Base-by-base conservation (phyloP, 2,797 vertebrate genomes). In the Champsocephalus esox region DNA sequence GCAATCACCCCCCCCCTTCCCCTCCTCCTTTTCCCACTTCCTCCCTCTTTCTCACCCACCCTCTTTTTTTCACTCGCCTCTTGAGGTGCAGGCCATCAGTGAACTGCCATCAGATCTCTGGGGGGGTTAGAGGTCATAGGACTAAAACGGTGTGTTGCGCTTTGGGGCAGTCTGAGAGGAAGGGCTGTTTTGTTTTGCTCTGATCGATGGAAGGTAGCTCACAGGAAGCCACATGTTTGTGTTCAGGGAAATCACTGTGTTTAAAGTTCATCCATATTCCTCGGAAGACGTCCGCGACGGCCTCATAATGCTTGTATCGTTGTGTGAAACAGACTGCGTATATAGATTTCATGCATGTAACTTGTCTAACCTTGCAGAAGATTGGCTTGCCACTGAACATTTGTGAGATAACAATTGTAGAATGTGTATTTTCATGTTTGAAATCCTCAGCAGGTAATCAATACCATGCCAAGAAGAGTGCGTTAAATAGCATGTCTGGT, bases 51-150 rank as follows among this genome's bases (percentile, higher is more conserved):
- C 83, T 83, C 66, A 43, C 76, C 65, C 4, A 58, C 62, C 60
- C 46, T 70, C 77, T 61, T 63, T 79, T 79, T 87, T 67, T 85
- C 63, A 66, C 75, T 66, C 24, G 32, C 63, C 66, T 80, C 32
- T 48, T 0, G 11, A 83, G 78, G 80, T 86, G 50, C 77, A 87
- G 73, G 70, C 81, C 84, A 75, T 89, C 91, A 87, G 82, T 85
- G 85, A 90, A 90, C 87, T 89, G 90, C 83, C 87, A 90, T 77
- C 72, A 80, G 85, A 87, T 88, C 88, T 88, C 86, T 21, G 41
- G 85, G 84, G 85, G 85, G 90, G 89, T 91, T 89, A 90, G 87
- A 92, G 91, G 92, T 93, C 92, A 89, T 16, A 83, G 85, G 88
- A 89, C 88, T 89, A 82, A 89, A 87, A 89, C 87, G 81, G 66